Evolutionary conservation across 2,113 vertebrate species (phyloP), one percentile per base, ranked within the genome.

Genomic region (Sprattus sprattus): DNA sequence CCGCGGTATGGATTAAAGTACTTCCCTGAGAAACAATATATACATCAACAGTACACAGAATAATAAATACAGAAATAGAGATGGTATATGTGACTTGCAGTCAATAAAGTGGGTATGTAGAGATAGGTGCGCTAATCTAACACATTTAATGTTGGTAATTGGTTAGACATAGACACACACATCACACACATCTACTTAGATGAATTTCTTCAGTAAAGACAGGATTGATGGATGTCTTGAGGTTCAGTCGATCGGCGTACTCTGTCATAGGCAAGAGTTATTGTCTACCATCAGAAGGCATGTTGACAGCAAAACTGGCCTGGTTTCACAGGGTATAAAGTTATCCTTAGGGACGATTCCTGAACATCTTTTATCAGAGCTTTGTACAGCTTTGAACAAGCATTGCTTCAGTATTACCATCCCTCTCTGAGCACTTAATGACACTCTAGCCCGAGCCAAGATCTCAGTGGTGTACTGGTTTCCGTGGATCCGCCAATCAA

Each of bases 391-490:
- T 39, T 39, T 78, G 71, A 39, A 78, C 71, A 39, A 39, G 71
- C 28, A 16, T 78, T 78, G 71, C 71, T 32, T 13, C 28, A 78
- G 71, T 78, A 78, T 78, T 78, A 39, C 71, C 71, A 78, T 78
- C 25, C 28, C 28, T 78, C 28, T 78, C 71, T 11, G 3, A 78
- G 71, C 71, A 78, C 32, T 78, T 39, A 78, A 78, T 78, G 71
- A 78, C 71, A 78, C 28, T 78, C 32, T 32, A 39, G 32, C 71
- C 25, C 11, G 25, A 78, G 71, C 71, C 71, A 78, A 32, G 3
- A 78, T 78, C 71, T 78, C 71, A 44, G 71, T 78, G 71, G 71
- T 39, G 16, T 78, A 44, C 71, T 78, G 71, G 71, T 78, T 78
- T 78, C 9, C 28, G 32, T 39, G 71, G 25, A 78, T 16, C 28